phyloP scores from a whole-genome alignment of 1,140 invertebrate genomes.

The Sitobion miscanthi region DNA sequence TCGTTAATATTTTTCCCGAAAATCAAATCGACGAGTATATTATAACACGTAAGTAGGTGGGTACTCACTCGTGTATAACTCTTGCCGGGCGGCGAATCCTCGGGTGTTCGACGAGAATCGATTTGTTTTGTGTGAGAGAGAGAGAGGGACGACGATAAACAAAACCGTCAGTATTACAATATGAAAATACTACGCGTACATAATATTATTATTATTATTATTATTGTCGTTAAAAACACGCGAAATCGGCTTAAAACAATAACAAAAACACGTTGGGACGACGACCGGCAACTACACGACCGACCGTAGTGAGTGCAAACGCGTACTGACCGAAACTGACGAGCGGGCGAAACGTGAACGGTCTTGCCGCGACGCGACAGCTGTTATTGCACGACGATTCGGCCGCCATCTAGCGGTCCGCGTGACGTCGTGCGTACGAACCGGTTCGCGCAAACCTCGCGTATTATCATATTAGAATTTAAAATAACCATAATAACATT shows the following conservation, averaged over 20 bases:
- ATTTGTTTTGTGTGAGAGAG: background rate
- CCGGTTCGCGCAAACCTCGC: background rate
- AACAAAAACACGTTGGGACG: too few species aligned
- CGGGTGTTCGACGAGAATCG: background rate
- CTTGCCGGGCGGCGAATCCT: background rate
- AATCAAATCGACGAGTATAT: background rate
- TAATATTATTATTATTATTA: background rate
- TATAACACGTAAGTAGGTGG: background rate
- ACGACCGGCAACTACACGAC: background rate
- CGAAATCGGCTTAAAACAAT: background rate
- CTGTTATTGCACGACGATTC: background rate
- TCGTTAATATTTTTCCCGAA: background rate
- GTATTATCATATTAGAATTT: background rate
- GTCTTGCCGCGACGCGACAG: background rate
- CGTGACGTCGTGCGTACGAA: background rate
- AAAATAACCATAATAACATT: background rate
- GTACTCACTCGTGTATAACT: background rate
- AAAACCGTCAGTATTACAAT: background rate
- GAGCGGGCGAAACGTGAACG: constrained; percentile 4
- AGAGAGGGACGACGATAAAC: background rate
- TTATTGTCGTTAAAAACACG: background rate
- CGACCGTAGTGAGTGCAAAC: too few species aligned
- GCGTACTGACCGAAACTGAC: constrained; percentile 5
- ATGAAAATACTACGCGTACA: background rate
- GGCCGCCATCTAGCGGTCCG: constrained; percentile 11